Percentiles rank a stretch among this genome's conserved stretches.
Conservation (phyloP, 2,797 vertebrate genomes). For the Craterocephalus amniculus region DNA sequence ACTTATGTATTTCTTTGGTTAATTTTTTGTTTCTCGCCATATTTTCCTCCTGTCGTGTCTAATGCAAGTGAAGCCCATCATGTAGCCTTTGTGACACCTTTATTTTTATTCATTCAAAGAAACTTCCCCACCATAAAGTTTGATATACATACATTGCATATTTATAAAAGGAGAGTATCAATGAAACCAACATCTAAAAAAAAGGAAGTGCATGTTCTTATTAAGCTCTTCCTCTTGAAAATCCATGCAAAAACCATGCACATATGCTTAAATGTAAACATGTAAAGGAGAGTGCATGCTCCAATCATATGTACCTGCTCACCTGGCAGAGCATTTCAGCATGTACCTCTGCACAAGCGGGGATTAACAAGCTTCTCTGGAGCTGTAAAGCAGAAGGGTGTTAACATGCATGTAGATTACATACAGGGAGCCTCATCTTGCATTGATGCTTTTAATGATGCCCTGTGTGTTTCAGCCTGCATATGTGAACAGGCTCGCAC, state of each 20-base stretch:
- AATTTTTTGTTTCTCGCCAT: slow-evolving; percentile 1
- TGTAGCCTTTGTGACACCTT: slow-evolving; percentile 39
- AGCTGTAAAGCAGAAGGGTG: slow-evolving; percentile 47
- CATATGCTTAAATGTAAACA: slow-evolving; percentile 4
- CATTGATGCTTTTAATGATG: slow-evolving; percentile 74
- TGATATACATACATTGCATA: slow-evolving; percentile 4
- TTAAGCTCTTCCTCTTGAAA: slow-evolving; percentile 2
- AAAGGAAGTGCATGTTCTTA: slow-evolving; percentile 3
- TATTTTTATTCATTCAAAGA: slow-evolving; percentile 59
- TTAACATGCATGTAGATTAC: slow-evolving; percentile 62
- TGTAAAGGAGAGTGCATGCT: neutral
- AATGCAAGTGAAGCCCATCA: slow-evolving; percentile 1
- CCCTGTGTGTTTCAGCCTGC: slow-evolving; percentile 69
- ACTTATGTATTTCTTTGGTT: slow-evolving; percentile 14
- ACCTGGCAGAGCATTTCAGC: slow-evolving; percentile 19
- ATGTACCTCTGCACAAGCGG: slow-evolving; percentile 37
- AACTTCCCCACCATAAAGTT: slow-evolving; percentile 19
- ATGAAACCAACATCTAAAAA: neutral
- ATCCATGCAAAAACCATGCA: slow-evolving; percentile 3
- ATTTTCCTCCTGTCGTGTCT: slow-evolving; percentile 9
- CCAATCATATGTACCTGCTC: neutral
- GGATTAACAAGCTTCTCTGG: slow-evolving; percentile 70
- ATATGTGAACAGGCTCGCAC: slow-evolving; percentile 47
- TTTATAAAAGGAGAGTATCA: neutral
- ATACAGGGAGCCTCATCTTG: slow-evolving; percentile 58